phyloP scores from a whole-genome alignment of 2,113 vertebrate genomes.

The Rhinoptilus africanus region DNA sequence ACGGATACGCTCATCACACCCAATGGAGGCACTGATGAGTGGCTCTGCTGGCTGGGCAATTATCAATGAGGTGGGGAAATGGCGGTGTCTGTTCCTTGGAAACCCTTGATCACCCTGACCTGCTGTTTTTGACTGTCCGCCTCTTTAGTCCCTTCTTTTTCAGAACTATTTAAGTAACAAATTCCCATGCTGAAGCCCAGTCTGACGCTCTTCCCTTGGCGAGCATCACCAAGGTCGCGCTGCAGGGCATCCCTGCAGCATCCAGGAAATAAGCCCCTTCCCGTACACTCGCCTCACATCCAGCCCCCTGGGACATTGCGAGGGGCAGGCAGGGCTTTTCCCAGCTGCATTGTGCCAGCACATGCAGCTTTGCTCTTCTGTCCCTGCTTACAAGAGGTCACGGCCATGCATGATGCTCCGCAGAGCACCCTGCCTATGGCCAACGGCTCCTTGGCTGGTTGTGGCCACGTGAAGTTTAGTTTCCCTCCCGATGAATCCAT shows the following conservation, averaged over 20 bases:
- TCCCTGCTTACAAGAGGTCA: neutral
- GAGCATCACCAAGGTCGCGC: neutral
- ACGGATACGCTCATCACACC: fast-evolving
- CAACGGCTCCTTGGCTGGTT: neutral
- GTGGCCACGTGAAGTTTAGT: neutral
- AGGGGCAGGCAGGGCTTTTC: neutral
- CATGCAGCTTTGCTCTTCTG: neutral
- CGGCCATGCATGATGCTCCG: neutral
- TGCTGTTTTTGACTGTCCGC: neutral
- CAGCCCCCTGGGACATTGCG: too few relatives aligned
- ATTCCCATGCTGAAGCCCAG: neutral
- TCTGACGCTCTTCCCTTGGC: neutral
- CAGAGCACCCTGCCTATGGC: neutral
- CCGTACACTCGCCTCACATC: neutral
- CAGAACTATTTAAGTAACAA: neutral
- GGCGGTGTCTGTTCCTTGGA: neutral
- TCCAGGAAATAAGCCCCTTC: neutral
- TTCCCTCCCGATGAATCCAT: neutral
- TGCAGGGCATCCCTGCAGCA: neutral
- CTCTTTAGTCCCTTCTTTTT: neutral
- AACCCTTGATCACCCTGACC: neutral
- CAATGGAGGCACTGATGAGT: neutral
- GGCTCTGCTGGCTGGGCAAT: neutral
- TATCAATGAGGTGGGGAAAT: neutral
- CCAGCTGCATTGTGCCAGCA: neutral